Conservation (phyloP, 2,888 invertebrate species). For the Muschampia plurimacula region DNA sequence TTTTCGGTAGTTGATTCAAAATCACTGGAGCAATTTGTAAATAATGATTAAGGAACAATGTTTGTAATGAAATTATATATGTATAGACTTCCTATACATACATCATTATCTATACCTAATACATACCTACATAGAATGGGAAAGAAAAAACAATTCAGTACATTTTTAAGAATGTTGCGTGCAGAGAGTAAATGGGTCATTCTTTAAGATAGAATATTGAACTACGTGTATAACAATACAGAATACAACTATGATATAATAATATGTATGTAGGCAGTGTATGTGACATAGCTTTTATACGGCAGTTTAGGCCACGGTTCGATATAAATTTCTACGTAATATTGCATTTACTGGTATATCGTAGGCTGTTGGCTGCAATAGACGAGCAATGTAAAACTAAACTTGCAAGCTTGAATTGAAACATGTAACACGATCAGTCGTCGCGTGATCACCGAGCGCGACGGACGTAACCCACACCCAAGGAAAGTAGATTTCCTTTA, state of each 20-base stretch:
- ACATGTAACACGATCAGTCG: constrained; percentile 65
- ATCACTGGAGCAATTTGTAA: neutral
- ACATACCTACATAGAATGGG: neutral
- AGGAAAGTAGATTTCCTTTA: constrained; percentile 69
- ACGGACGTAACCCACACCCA: constrained; percentile 65
- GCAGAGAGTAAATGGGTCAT: neutral
- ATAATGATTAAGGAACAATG: neutral
- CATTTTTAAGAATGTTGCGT: neutral
- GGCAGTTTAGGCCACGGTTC: neutral
- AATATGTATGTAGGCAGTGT: too few species aligned
- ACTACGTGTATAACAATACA: neutral
- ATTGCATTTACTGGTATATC: neutral
- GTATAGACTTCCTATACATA: neutral
- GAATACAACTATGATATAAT: too few species aligned
- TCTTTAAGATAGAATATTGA: neutral
- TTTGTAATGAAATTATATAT: neutral
- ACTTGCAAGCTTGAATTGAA: neutral
- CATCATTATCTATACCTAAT: too few species aligned
- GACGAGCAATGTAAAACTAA: neutral
- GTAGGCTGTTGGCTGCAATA: neutral
- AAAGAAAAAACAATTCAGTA: neutral
- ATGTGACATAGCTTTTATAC: neutral
- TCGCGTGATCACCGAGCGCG: constrained; percentile 59
- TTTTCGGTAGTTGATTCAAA: constrained; percentile 15
- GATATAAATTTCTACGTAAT: neutral